These are phyloP conservation scores for Heterodera carotae DNA, from an alignment of 1,140 invertebrate genomes.

Conservation along the genomic window DNA sequence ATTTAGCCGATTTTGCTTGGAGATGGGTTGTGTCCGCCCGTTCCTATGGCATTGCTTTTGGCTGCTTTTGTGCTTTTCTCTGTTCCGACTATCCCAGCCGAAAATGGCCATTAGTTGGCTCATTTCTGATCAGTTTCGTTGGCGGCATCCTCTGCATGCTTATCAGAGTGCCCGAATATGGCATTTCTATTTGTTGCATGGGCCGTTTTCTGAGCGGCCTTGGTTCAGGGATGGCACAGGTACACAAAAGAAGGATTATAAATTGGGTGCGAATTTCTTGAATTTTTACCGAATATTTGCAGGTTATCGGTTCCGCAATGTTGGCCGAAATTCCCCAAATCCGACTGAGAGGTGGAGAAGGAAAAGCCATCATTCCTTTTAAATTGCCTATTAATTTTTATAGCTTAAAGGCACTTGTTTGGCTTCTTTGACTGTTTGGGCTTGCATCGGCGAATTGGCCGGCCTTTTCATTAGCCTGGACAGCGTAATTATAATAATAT, in stretches of 20 bases:
- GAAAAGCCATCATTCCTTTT: no score
- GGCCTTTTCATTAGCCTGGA: constrained; percentile 46
- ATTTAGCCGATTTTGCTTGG: constrained; percentile 51
- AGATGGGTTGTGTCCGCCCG: constrained; percentile 54
- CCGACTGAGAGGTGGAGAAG: constrained; percentile 14
- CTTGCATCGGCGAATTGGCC: constrained; percentile 47
- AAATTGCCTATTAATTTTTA: background rate
- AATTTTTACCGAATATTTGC: constrained; percentile 18
- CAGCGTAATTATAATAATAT: constrained; percentile 4
- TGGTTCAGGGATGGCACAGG: constrained; percentile 48
- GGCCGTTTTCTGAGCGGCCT: constrained; percentile 48
- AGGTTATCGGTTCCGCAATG: constrained; percentile 48
- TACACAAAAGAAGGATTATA: constrained; percentile 13
- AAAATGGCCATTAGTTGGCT: constrained; percentile 42
- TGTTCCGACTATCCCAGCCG: constrained; percentile 37
- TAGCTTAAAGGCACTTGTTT: constrained; percentile 38
- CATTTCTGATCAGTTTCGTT: constrained; percentile 47
- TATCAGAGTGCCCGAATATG: constrained; percentile 23
- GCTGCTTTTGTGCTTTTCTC: constrained; percentile 43
- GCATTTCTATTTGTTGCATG: constrained; percentile 37
- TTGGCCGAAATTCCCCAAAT: constrained; percentile 51
- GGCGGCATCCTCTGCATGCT: constrained; percentile 42
- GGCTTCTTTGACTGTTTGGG: constrained; percentile 53
- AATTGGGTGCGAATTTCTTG: constrained; percentile 24
- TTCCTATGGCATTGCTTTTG: constrained; percentile 49